Conservation (phyloP, 2,888 invertebrate species). For the Ypsolopha scabrella region DNA sequence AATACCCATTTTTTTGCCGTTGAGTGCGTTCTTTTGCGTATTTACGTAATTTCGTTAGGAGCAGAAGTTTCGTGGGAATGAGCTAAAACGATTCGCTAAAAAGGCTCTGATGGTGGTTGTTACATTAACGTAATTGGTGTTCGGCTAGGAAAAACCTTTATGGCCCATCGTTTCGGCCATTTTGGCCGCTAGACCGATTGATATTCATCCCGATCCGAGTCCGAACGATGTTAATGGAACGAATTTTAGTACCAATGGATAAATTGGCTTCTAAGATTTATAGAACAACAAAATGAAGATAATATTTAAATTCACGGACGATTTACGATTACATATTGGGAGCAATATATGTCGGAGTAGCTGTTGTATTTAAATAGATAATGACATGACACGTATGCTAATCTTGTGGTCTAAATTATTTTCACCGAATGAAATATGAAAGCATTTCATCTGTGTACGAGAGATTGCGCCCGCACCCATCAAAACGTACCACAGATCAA, state of each 20-base stretch:
- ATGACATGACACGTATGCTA: slow-evolving; percentile 2
- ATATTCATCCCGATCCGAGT: slow-evolving; percentile 46
- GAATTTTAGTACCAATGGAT: slow-evolving; percentile 46
- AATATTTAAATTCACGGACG: slow-evolving; percentile 23
- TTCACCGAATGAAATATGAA: slow-evolving; percentile 20
- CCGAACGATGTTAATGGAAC: slow-evolving; percentile 50
- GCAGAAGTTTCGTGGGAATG: slow-evolving; percentile 40
- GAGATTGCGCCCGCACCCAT: slow-evolving; percentile 37
- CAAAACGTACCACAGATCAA: slow-evolving; percentile 41
- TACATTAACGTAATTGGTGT: slow-evolving; percentile 65
- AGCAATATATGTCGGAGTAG: neutral
- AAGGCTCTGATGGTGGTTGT: slow-evolving; percentile 52
- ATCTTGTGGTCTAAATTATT: slow-evolving; percentile 2
- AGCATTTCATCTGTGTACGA: slow-evolving; percentile 36
- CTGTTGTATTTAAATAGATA: neutral
- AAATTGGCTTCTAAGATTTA: slow-evolving; percentile 52
- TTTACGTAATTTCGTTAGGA: slow-evolving; percentile 53
- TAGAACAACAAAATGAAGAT: slow-evolving; percentile 37
- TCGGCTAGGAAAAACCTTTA: slow-evolving; percentile 60
- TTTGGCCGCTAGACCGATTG: slow-evolving; percentile 48
- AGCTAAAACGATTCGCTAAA: slow-evolving; percentile 47
- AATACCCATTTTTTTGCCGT: slow-evolving; percentile 24
- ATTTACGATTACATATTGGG: neutral
- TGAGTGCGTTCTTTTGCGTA: slow-evolving; percentile 21
- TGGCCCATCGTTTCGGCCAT: slow-evolving; percentile 51